A percentile compares a stretch with the other conserved stretches of the same genome.
These are phyloP conservation scores for Astyanax mexicanus DNA, from an alignment of 2,797 vertebrate genomes.

Conservation along the genomic window DNA sequence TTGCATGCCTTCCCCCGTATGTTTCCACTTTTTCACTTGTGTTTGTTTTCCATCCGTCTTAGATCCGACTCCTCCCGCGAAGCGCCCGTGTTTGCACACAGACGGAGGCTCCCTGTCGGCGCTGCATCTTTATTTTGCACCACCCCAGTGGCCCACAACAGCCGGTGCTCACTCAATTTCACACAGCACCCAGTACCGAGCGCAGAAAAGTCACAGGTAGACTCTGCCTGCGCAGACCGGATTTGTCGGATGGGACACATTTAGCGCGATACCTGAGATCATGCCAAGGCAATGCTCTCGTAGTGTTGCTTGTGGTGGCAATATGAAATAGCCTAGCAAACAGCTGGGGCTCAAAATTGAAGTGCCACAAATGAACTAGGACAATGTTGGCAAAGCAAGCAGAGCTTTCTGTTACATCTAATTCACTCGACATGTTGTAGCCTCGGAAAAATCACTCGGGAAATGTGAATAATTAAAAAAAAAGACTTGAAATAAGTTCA, in stretches of 20 bases:
- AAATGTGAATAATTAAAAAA: too few relatives aligned
- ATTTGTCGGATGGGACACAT: slow-evolving; percentile 44
- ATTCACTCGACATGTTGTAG: not conserved
- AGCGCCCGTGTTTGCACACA: slow-evolving; percentile 65
- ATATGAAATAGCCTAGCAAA: slow-evolving; percentile 47
- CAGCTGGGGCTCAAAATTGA: slow-evolving; percentile 50
- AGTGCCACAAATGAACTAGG: slow-evolving; percentile 34
- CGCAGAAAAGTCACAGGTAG: slow-evolving; percentile 56
- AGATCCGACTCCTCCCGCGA: slow-evolving; percentile 67
- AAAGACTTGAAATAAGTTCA: not conserved
- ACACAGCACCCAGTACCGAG: slow-evolving; percentile 50
- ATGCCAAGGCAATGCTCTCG: slow-evolving; percentile 49
- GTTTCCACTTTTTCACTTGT: slow-evolving; percentile 50
- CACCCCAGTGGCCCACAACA: slow-evolving; percentile 58
- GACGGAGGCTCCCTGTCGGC: slow-evolving; percentile 60
- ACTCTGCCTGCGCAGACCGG: slow-evolving; percentile 44
- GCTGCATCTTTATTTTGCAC: slow-evolving; percentile 50
- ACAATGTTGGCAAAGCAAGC: slow-evolving; percentile 5
- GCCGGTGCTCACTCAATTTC: slow-evolving; percentile 66
- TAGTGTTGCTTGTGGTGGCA: slow-evolving; percentile 49
- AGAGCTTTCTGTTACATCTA: slow-evolving; percentile 1
- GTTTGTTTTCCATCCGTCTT: slow-evolving; percentile 46
- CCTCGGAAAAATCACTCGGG: not conserved
- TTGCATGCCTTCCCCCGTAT: slow-evolving; percentile 42
- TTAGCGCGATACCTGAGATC: slow-evolving; percentile 34